Evolutionary conservation across 2,797 vertebrate genomes (phyloP), one percentile per base, ranked within the genome.

Genomic region (Manis javanica): DNA sequence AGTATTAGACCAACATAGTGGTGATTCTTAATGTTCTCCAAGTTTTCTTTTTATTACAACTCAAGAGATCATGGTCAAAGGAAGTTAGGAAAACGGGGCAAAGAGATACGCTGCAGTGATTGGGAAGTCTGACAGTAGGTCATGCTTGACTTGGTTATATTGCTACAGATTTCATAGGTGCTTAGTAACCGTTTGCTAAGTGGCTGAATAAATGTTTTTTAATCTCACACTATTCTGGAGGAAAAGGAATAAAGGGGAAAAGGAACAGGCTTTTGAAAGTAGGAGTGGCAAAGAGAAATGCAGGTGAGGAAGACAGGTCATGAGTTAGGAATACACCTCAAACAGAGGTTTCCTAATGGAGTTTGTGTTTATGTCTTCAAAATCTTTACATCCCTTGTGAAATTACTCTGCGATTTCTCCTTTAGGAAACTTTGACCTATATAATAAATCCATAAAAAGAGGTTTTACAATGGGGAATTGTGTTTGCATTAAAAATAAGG

Each of bases 401-500:
- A 34, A 81, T 16, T 61, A 59, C 64, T 89, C 87, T 63, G 82
- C 83, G 55, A 88, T 53, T 78, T 37, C 24, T 81, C 59, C 51
- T 71, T 57, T 59, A 69, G 83, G 90, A 95, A 94, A 77, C 7
- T 84, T 86, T 91, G 64, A 59, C 78, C 31, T 69, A 19, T 87
- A 66, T 82, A n/a, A 94, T 93, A 92, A 89, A 89, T 91, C 19
- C 61, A 34, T 57, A 72, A 89, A 88, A 72, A 89, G 21, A 87
- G 79, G 66, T 42, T 95, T 95, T 66, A 92, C 59, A 96, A 90
- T 86, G 49, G n/a, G 21, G 23, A 77, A 93, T 92, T 98, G 88
- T 96, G 71, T 94, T 96, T 96, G 59, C 83, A 93, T 96, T 96
- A 59, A 84, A 96, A 96, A 89, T 84, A 84, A 89, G 61, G 21